Evolutionary conservation across 2,888 invertebrate genomes (phyloP).

Genomic region (Crossocerus cetratus): DNA sequence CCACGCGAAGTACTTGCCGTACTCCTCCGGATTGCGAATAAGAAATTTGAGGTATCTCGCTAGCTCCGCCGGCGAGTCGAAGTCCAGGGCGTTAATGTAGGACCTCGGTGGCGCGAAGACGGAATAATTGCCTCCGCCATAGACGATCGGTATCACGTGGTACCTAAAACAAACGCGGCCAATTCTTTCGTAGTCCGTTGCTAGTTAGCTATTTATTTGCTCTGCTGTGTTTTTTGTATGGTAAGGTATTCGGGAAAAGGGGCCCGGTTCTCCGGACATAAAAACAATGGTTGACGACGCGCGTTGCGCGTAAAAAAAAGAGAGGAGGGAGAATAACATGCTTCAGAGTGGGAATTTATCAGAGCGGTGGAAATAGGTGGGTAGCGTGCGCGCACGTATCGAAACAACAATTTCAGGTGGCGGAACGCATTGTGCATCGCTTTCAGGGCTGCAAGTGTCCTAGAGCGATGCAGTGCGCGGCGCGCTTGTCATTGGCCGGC

Average conservation of each 20-base stretch:
- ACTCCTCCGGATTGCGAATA: conserved; percentile 79
- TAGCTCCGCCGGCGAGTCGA: conserved; percentile 79
- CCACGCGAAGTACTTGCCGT: conserved; percentile 84
- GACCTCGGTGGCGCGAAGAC: conserved; percentile 81
- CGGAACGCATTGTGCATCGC: conserved; percentile 18
- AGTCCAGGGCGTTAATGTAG: conserved; percentile 83
- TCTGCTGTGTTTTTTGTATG: too few species aligned
- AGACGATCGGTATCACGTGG: conserved; percentile 82
- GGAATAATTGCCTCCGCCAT: conserved; percentile 83
- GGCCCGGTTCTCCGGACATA: too few species aligned
- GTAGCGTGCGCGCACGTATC: conserved; percentile 24
- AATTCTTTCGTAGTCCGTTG: background rate
- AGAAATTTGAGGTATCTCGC: conserved; percentile 80
- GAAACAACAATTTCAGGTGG: conserved; percentile 39
- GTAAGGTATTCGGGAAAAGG: too few species aligned
- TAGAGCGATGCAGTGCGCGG: background rate
- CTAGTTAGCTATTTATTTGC: background rate
- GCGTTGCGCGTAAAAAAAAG: background rate
- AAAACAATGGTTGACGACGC: background rate
- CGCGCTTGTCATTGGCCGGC: conserved; percentile 19
- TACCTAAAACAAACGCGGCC: conserved; percentile 54
- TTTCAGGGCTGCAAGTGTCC: conserved; percentile 13
- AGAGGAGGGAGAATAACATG: background rate
- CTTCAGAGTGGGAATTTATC: background rate
- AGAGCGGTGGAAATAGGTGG: conserved; percentile 16